Conservation (phyloP, 2,113 vertebrate species). For the Misgurnus anguillicaudatus region DNA sequence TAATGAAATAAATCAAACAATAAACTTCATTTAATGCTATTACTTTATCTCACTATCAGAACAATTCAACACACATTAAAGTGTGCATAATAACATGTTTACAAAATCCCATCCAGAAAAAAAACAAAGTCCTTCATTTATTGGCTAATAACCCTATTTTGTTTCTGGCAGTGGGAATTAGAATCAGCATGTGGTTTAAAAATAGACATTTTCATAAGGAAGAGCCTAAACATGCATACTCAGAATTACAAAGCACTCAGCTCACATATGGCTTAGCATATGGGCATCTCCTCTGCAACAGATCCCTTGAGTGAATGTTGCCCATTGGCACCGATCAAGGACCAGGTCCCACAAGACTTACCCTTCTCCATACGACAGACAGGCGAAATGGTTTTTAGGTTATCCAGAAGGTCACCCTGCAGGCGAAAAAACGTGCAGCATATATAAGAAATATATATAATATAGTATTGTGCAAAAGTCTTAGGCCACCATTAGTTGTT, state of each 20-base stretch:
- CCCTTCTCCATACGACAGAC: background rate
- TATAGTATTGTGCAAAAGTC: too few relatives aligned
- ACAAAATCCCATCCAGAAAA: constrained; percentile 6
- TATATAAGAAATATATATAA: too few relatives aligned
- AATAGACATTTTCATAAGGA: constrained; percentile 7
- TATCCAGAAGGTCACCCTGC: constrained; percentile 23
- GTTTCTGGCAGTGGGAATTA: constrained; percentile 10
- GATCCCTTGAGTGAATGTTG: constrained; percentile 15
- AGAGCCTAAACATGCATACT: constrained; percentile 18
- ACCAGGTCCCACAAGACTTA: constrained; percentile 24
- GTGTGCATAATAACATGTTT: background rate
- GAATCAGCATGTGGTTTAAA: constrained; percentile 29
- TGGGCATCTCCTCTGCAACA: constrained; percentile 18
- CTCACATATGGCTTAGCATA: constrained; percentile 38
- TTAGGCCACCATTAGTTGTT: too few relatives aligned
- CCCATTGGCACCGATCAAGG: constrained; percentile 4
- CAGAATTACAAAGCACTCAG: constrained; percentile 21
- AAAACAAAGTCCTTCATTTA: background rate
- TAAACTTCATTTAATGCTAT: too few relatives aligned
- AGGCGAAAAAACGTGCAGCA: too few relatives aligned
- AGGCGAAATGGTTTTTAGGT: constrained; percentile 21
- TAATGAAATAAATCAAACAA: too few relatives aligned
- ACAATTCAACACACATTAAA: background rate
- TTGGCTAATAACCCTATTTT: constrained; percentile 19
- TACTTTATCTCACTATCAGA: too few relatives aligned